A percentile compares a stretch with the other conserved stretches of the same genome.
These are phyloP conservation scores for Ophthalmolycus amberensis DNA, from an alignment of 2,113 vertebrate species.

Conservation along the genomic window DNA sequence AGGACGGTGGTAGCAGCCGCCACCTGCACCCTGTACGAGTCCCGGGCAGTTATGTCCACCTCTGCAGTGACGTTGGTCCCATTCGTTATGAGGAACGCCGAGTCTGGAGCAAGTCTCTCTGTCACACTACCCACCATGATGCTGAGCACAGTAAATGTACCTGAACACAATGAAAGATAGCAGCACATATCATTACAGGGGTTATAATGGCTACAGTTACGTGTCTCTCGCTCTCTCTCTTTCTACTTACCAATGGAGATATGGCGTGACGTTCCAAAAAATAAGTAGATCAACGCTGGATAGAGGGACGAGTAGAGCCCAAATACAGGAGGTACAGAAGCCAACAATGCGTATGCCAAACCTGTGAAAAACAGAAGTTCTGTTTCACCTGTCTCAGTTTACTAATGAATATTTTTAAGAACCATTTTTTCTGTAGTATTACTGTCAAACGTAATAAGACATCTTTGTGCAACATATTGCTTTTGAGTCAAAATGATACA, in stretches of 20 bases:
- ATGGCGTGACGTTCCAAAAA: conserved; percentile 96
- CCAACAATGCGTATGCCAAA: conserved; percentile 94
- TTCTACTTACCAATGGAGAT: conserved; percentile 90
- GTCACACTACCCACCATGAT: conserved; percentile 96
- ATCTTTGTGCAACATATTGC: neutral
- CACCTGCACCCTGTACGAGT: conserved; percentile 85
- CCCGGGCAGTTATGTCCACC: conserved; percentile 72
- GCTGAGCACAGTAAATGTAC: conserved; percentile 94
- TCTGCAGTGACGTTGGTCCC: conserved; percentile 78
- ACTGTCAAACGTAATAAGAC: neutral
- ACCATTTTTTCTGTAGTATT: neutral
- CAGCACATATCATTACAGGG: neutral
- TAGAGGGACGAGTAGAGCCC: conserved; percentile 96
- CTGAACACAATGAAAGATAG: conserved; percentile 74
- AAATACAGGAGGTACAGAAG: conserved; percentile 91
- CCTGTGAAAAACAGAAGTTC: conserved; percentile 78
- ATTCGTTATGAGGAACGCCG: conserved; percentile 77
- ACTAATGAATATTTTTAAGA: neutral
- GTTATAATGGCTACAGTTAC: neutral
- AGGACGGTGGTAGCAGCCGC: conserved; percentile 90
- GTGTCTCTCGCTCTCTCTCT: conserved; percentile 16
- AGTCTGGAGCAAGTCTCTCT: conserved; percentile 85
- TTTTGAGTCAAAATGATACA: neutral
- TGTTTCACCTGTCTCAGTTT: neutral
- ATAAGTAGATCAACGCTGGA: conserved; percentile 92